Conservation (phyloP, 2,888 invertebrate species). For the Neoaliturus tenellus region DNA sequence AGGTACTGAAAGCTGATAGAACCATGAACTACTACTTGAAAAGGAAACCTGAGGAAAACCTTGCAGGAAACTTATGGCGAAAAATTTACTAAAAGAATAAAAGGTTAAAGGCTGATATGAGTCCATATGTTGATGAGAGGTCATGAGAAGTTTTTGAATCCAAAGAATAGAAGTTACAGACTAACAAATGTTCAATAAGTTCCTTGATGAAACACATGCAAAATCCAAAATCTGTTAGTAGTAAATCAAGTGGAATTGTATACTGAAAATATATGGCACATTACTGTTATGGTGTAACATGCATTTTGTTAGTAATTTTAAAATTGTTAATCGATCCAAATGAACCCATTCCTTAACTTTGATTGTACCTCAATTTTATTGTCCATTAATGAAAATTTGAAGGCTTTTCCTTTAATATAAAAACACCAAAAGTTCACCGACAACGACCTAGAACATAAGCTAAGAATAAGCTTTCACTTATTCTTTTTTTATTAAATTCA, state of each 20-base stretch:
- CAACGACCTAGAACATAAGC: conserved; percentile 9
- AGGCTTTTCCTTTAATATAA: neutral
- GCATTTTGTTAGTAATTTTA: conserved; percentile 15
- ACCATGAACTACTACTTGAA: no score
- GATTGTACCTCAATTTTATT: conserved; percentile 1
- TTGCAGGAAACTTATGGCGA: no score
- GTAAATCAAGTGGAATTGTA: neutral
- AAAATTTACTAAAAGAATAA: no score
- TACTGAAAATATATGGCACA: neutral
- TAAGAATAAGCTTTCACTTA: neutral
- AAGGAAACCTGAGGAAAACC: no score
- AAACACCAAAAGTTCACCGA: conserved; percentile 6
- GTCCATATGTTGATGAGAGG: no score
- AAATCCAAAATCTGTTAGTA: neutral
- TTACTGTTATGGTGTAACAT: neutral
- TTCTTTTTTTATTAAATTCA: neutral
- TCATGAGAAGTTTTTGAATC: no score
- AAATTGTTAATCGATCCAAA: neutral
- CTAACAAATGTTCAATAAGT: neutral
- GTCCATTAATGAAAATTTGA: neutral
- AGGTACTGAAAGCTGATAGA: no score
- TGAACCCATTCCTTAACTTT: conserved; percentile 1
- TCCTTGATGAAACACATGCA: neutral
- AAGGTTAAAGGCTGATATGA: no score
- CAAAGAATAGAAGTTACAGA: no score